These are phyloP conservation scores for Melanerpes aurifrons DNA, from an alignment of 2,113 vertebrate species.

Conservation along the genomic window DNA sequence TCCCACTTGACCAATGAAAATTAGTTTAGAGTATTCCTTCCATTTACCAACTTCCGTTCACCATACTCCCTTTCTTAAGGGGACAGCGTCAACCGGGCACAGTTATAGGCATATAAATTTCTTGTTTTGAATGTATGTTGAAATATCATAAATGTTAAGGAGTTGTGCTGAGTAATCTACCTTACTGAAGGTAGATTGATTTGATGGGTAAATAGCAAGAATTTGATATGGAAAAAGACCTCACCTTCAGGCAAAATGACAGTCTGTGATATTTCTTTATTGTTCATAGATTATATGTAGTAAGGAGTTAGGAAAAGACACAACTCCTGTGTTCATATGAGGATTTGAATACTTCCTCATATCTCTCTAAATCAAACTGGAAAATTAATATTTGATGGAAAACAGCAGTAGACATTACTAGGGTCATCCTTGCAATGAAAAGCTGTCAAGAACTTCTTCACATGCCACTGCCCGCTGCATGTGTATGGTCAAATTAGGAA, in stretches of 20 bases:
- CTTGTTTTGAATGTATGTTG: neutral
- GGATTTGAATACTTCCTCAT: neutral
- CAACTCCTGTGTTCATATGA: neutral
- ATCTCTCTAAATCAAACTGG: neutral
- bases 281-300: neutral
- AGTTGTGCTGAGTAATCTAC: neutral
- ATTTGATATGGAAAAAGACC: neutral
- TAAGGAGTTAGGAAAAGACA: neutral
- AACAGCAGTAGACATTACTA: fast-evolving
- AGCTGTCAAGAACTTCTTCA: neutral
- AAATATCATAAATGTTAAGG: neutral
- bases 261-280: neutral
- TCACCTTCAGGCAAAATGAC: neutral
- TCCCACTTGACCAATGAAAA: too few species aligned
- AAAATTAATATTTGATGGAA: neutral
- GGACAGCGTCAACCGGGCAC: too few species aligned
- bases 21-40: too few species aligned
- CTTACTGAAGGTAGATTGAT: neutral
- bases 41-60: too few species aligned
- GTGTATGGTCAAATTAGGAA: neutral
- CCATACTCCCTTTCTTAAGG: too few species aligned
- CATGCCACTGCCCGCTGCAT: neutral
- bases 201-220: neutral
- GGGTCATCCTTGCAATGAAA: neutral
- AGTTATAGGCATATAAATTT: neutral